phyloP scores from a whole-genome alignment of 2,888 invertebrate species.

The Nemotelus pantherinus region DNA sequence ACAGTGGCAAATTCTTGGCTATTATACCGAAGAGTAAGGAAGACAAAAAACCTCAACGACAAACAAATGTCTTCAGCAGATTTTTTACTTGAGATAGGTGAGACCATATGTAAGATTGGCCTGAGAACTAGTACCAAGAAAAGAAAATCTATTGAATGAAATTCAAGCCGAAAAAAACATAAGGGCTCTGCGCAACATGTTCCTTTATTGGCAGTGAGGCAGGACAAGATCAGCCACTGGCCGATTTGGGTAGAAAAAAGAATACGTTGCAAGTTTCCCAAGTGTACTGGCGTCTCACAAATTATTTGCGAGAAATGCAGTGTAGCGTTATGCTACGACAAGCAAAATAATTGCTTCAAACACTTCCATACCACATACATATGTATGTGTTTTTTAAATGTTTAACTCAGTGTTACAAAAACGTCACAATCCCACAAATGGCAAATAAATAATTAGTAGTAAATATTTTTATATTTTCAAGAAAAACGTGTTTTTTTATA shows the following conservation, averaged over 20 bases:
- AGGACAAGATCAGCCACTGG: conserved; percentile 50
- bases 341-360: conserved; percentile 16
- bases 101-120: neutral
- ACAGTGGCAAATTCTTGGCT: too few relatives aligned
- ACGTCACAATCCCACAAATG: too few relatives aligned
- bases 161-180: conserved; percentile 46
- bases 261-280: conserved; percentile 34
- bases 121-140: neutral
- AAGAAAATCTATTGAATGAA: conserved; percentile 44
- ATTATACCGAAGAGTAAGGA: neutral
- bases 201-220: conserved; percentile 52
- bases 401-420: too few relatives aligned
- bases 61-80: conserved; percentile 43
- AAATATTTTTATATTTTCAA: too few relatives aligned
- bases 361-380: neutral
- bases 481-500: too few relatives aligned
- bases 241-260: conserved; percentile 25
- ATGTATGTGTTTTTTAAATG: too few relatives aligned
- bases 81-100: conserved; percentile 26
- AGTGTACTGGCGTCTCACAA: conserved; percentile 30
- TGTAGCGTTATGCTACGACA: conserved; percentile 15
- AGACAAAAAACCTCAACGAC: conserved; percentile 3
- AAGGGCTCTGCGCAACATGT: conserved; percentile 52
- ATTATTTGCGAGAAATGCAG: conserved; percentile 36
- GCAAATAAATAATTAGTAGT: too few relatives aligned